Base-by-base conservation (phyloP, 1,140 invertebrate species). In the Papilio xuthus region DNA sequence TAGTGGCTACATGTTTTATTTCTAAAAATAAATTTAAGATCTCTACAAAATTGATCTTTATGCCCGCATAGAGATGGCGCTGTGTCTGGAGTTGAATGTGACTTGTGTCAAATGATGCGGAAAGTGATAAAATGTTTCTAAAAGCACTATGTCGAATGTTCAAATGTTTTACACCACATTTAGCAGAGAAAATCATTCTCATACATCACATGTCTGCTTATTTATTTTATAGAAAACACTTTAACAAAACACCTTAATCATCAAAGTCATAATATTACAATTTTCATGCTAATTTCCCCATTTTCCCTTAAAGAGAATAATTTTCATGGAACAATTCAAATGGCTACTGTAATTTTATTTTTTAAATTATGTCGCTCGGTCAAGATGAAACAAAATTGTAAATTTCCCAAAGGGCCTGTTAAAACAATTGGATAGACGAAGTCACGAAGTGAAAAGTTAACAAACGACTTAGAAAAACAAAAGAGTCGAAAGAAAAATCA, bases 71-170 rank as follows among this genome's bases (percentile, higher is more conserved):
- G 20, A 73, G n/a, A 73, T 47, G 71, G 41, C 71, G 71, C 71
- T 70, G 69, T 50, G n/a, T n/a, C 18, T 26, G 20, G 12, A 23
- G 42, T 42, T 26, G 41, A 73, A 73, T 15, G 41, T 47, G 23
- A 73, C 37, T 73, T 42, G n/a, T 47, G 42, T 73, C 9, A 73
- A 73, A 73, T 73, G 71, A 73, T 23, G 71, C 71, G 42, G 20
- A 47, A 72, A 72, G 70, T 42, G 70, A 73, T 73, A 47, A 73
- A 73, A 73, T 73, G 71, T 73, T 73, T 47, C 42, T 50, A 42
- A 23, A 73, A 73, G 42, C 71, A 73, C 71, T 73, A 47, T 73
- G 71, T 15, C 41, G 41, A 73, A 47, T 50, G 32, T 71, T 42
- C n/a, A 44, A 71, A 71, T 71, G 23, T 73, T 73, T 42, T 47